These are phyloP conservation scores for Diadema setosum DNA, from an alignment of 35 echinoderm and acorn worm genomes.

Conservation along the genomic window DNA sequence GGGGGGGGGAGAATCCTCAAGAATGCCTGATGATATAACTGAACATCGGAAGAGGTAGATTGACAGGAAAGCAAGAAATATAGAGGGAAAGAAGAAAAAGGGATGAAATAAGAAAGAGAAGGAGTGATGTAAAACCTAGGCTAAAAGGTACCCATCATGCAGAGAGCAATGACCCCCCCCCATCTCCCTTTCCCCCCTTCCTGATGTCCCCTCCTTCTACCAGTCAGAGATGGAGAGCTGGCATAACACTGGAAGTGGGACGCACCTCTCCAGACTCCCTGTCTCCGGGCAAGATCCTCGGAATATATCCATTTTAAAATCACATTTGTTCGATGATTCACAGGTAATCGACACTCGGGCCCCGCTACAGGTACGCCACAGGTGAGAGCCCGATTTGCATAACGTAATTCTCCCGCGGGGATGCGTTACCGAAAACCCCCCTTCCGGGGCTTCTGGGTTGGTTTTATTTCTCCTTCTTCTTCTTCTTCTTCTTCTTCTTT, in stretches of 20 bases:
- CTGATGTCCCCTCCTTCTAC: neutral
- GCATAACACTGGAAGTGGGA: too few species aligned
- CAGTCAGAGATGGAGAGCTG: neutral
- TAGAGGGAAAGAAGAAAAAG: neutral
- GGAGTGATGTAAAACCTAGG: neutral
- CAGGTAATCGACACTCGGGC: neutral
- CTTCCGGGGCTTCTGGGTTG: neutral
- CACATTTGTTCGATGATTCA: neutral
- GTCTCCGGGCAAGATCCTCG: too few species aligned
- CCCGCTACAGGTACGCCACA: neutral
- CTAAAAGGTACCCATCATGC: neutral
- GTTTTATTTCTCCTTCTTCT: neutral
- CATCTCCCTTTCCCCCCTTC: neutral
- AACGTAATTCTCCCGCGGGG: neutral
- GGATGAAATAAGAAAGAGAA: neutral
- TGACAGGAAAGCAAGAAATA: neutral
- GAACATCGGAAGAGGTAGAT: too few species aligned
- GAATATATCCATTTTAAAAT: conserved; percentile 9
- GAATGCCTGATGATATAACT: too few species aligned
- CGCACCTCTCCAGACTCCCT: too few species aligned
- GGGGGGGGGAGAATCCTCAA: too few species aligned
- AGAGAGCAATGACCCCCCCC: neutral
- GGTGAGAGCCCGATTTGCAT: neutral
- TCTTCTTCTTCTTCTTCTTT: neutral
- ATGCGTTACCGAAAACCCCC: neutral